These are phyloP conservation scores for Triplophysa siluroides DNA, from an alignment of 2,113 vertebrate species.

Conservation along the genomic window DNA sequence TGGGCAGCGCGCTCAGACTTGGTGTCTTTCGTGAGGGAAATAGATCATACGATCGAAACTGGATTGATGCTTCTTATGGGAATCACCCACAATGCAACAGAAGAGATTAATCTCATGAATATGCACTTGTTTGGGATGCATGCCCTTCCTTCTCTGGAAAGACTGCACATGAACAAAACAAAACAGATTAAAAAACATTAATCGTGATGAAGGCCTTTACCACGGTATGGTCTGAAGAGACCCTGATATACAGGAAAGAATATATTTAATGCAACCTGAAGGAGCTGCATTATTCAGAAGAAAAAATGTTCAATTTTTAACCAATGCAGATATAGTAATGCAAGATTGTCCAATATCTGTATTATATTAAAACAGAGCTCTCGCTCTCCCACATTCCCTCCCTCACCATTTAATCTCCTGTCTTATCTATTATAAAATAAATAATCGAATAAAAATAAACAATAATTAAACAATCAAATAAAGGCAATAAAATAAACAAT, in stretches of 20 bases:
- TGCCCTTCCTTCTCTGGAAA: constrained; percentile 40
- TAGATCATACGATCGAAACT: background rate
- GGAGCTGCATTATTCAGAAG: constrained; percentile 59
- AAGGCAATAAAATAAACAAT: too few species aligned
- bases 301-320: constrained; percentile 31
- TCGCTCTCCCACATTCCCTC: too few species aligned
- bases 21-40: background rate
- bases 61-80: background rate
- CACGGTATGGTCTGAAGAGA: constrained; percentile 48
- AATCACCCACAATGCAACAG: constrained; percentile 36
- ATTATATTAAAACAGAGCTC: too few species aligned
- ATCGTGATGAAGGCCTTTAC: constrained; percentile 58
- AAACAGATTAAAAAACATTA: constrained; percentile 62
- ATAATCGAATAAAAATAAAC: too few species aligned
- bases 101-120: constrained; percentile 59
- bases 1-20: background rate
- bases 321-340: too few species aligned
- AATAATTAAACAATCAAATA: too few species aligned
- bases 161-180: constrained; percentile 66
- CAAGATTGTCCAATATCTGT: too few species aligned
- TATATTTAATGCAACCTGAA: constrained; percentile 5
- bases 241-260: constrained; percentile 26
- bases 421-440: too few species aligned
- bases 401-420: too few species aligned
- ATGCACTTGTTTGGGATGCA: constrained; percentile 56